phyloP scores from a whole-genome alignment of 2,888 invertebrate genomes.

The Macaria notata region DNA sequence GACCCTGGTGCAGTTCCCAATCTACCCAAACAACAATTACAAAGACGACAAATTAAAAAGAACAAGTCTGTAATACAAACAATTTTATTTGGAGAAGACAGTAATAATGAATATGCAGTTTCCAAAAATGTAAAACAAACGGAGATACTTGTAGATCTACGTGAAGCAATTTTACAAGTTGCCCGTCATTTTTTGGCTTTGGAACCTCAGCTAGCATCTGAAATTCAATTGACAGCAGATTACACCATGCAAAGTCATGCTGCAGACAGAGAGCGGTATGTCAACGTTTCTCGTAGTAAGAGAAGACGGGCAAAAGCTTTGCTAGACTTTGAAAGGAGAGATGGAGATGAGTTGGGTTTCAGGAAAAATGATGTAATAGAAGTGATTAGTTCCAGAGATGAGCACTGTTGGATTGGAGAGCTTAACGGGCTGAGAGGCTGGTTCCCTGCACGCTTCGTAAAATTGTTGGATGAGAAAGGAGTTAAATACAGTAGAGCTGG shows the following conservation, averaged over 20 bases:
- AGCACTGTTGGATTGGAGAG: slow-evolving; percentile 99
- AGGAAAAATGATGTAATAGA: slow-evolving; percentile 99
- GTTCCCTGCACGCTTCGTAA: slow-evolving; percentile 99
- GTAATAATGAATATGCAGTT: slow-evolving; percentile 90
- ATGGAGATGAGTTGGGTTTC: slow-evolving; percentile 99
- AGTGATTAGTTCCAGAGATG: slow-evolving; percentile 97
- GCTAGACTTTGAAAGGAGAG: slow-evolving; percentile 97
- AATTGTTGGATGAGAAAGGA: slow-evolving; percentile 94
- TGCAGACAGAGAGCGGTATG: slow-evolving; percentile 96
- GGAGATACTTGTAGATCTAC: slow-evolving; percentile 97
- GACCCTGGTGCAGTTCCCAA: slow-evolving; percentile 95
- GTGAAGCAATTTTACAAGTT: slow-evolving; percentile 95
- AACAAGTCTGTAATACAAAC: slow-evolving; percentile 95
- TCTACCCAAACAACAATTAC: slow-evolving; percentile 95
- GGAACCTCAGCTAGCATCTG: slow-evolving; percentile 92
- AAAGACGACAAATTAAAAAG: slow-evolving; percentile 93
- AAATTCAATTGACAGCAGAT: slow-evolving; percentile 93
- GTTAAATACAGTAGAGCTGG: slow-evolving; percentile 93
- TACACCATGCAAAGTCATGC: slow-evolving; percentile 98
- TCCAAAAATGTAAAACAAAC: slow-evolving; percentile 99
- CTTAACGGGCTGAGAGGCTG: slow-evolving; percentile 96
- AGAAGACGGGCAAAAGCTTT: slow-evolving; percentile 96
- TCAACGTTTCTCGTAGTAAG: slow-evolving; percentile 94
- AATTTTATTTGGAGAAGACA: slow-evolving; percentile 91
- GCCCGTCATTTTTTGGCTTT: slow-evolving; percentile 97